Conservation (phyloP, 23 tunicate species). For the Styela plicata region DNA sequence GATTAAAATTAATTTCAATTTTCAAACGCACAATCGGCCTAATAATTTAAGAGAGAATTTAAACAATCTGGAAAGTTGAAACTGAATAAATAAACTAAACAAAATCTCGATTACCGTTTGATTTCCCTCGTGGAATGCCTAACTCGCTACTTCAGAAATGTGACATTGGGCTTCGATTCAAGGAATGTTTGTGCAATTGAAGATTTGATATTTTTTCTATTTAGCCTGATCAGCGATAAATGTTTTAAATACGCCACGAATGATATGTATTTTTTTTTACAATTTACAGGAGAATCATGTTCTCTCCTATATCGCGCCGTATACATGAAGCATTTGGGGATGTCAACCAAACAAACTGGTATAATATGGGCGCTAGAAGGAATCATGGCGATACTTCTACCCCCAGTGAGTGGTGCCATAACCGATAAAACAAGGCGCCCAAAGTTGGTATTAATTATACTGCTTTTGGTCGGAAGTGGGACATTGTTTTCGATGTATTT, state of each 20-base stretch:
- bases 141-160: too few relatives aligned
- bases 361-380: constrained; percentile 23
- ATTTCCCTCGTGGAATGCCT: too few relatives aligned
- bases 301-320: background rate
- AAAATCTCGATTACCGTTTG: too few relatives aligned
- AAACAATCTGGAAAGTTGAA: too few relatives aligned
- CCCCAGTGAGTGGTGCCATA: constrained; percentile 41
- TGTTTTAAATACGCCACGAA: background rate
- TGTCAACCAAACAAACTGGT: constrained; percentile 18
- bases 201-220: background rate
- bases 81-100: too few relatives aligned
- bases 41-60: too few relatives aligned
- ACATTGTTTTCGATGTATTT: constrained; percentile 23
- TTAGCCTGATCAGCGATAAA: background rate
- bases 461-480: constrained; percentile 9
- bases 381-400: constrained; percentile 9
- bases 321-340: constrained; percentile 36
- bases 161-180: too few relatives aligned
- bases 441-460: constrained; percentile 11
- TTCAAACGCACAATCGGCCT: too few relatives aligned
- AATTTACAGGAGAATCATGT: constrained; percentile 21
- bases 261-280: background rate
- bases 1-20: too few relatives aligned
- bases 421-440: constrained; percentile 29
- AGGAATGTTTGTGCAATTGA: too few relatives aligned